phyloP scores from a whole-genome alignment of 2,888 invertebrate species.

The Archaeoteleia sp. region DNA sequence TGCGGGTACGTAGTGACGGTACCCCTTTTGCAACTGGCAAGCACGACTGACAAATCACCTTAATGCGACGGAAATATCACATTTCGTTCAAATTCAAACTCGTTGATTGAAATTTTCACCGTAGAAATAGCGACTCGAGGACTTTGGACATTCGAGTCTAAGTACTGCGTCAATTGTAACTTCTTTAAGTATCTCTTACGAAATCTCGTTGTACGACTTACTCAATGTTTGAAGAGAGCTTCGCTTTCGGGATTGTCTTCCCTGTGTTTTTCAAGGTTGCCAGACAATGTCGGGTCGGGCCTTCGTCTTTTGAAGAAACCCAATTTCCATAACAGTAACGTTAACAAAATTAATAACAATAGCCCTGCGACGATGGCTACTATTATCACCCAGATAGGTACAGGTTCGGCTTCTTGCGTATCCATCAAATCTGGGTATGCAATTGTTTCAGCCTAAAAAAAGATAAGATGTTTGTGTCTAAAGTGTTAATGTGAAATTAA shows the following conservation, averaged over 20 bases:
- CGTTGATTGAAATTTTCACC: slow-evolving; percentile 4
- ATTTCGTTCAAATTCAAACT: slow-evolving; percentile 36
- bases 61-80: slow-evolving; percentile 39
- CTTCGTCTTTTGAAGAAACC: slow-evolving; percentile 93
- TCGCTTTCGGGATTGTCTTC: slow-evolving; percentile 80
- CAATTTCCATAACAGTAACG: slow-evolving; percentile 89
- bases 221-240: slow-evolving; percentile 70
- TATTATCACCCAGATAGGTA: slow-evolving; percentile 91
- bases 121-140: slow-evolving; percentile 21
- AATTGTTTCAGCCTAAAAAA: slow-evolving; percentile 84
- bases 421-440: slow-evolving; percentile 89
- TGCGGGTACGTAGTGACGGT: too few species aligned
- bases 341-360: slow-evolving; percentile 86
- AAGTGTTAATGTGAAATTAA: too few species aligned
- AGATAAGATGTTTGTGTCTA: too few species aligned
- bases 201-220: neutral
- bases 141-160: slow-evolving; percentile 39
- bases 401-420: slow-evolving; percentile 82
- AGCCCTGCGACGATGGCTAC: slow-evolving; percentile 90
- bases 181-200: slow-evolving; percentile 25
- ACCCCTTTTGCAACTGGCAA: too few species aligned
- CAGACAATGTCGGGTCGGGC: slow-evolving; percentile 88
- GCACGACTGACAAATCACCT: too few species aligned
- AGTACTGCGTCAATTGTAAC: slow-evolving; percentile 30
- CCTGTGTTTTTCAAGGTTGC: slow-evolving; percentile 85